Conservation (phyloP, 2,797 vertebrate species). For the Hylomyscus alleni region DNA sequence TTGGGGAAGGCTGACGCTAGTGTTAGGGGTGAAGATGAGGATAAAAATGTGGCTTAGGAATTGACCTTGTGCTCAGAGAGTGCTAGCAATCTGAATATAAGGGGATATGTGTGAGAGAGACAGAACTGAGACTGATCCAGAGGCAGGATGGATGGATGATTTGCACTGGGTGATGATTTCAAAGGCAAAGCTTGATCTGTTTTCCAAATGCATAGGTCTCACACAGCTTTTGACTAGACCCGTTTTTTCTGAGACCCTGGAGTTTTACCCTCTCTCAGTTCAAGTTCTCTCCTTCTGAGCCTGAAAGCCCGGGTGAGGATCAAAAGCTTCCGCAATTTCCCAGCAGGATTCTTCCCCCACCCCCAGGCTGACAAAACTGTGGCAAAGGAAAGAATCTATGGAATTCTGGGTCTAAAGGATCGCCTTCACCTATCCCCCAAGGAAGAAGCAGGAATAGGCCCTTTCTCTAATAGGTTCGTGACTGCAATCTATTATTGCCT, state of each 20-base stretch:
- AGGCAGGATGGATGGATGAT: background rate
- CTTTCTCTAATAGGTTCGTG: constrained; percentile 90
- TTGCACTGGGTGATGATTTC: background rate
- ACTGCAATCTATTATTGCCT: constrained; percentile 89
- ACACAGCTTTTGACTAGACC: background rate
- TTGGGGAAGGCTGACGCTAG: background rate
- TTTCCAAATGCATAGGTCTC: constrained; percentile 17
- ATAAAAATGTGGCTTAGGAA: background rate
- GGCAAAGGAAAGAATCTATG: background rate
- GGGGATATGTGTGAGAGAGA: background rate
- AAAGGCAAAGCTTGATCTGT: constrained; percentile 38
- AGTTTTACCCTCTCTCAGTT: constrained; percentile 43
- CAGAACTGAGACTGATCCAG: background rate
- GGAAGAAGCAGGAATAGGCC: constrained; percentile 89
- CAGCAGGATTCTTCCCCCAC: background rate
- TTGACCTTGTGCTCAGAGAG: background rate
- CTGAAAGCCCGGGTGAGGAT: constrained; percentile 60
- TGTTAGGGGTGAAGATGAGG: background rate
- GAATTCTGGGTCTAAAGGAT: background rate
- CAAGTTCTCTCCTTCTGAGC: constrained; percentile 61
- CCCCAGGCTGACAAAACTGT: background rate
- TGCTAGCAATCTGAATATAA: background rate
- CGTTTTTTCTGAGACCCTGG: constrained; percentile 24
- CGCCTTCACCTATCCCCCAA: constrained; percentile 89
- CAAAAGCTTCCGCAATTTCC: constrained; percentile 64